These are phyloP conservation scores for Datnioides undecimradiatus DNA, from an alignment of 2,113 vertebrate species.

Conservation along the genomic window DNA sequence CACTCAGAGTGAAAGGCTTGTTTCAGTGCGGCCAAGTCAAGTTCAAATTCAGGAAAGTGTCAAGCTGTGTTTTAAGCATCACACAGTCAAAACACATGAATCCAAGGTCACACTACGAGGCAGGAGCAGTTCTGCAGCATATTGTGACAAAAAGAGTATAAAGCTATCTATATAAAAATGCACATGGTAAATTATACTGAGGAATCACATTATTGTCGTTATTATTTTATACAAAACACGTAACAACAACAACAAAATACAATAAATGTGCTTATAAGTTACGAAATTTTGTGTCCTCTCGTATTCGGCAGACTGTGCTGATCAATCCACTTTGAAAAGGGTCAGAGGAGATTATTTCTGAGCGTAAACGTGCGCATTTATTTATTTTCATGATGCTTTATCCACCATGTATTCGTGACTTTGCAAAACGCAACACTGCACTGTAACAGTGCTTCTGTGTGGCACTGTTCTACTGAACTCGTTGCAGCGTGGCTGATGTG, in stretches of 20 bases:
- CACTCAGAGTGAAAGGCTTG: neutral
- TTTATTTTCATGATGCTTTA: neutral
- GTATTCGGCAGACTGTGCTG: neutral
- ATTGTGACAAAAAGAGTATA: neutral
- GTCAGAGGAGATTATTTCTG: neutral
- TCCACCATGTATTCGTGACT: neutral
- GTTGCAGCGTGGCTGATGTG: neutral
- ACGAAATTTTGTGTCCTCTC: neutral
- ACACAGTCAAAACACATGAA: neutral
- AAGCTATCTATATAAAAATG: neutral
- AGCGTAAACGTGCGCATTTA: neutral
- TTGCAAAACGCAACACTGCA: neutral
- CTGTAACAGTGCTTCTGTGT: no score
- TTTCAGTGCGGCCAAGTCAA: neutral
- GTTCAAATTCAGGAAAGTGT: neutral
- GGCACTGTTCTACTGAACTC: neutral
- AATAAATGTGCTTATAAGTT: neutral
- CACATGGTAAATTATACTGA: neutral
- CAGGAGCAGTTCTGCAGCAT: neutral
- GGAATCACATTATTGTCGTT: neutral
- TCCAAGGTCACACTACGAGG: neutral
- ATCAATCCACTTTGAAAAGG: neutral
- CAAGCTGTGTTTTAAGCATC: neutral
- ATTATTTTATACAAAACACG: no score
- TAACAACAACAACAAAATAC: neutral